Conservation (phyloP, 2,113 vertebrate species). For the Corythaeola cristata region DNA sequence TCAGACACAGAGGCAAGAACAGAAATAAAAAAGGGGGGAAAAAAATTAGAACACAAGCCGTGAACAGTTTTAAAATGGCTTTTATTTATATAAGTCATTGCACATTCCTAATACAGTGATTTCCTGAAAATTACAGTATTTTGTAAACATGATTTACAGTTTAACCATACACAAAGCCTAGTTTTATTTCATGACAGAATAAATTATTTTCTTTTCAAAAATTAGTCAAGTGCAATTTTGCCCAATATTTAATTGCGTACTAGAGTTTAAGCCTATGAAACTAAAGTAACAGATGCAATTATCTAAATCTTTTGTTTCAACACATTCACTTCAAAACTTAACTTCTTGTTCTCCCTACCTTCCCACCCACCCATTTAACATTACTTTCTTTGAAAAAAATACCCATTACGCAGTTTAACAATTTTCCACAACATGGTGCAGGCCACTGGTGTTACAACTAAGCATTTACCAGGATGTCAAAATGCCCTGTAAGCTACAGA, state of each 20-base stretch:
- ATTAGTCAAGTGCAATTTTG: constrained; percentile 86
- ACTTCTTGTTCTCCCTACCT: constrained; percentile 46
- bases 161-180: constrained; percentile 81
- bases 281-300: constrained; percentile 78
- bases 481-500: constrained; percentile 64
- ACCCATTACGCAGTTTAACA: constrained; percentile 75
- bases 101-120: constrained; percentile 88
- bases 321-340: constrained; percentile 76
- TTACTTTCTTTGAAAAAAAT: constrained; percentile 72
- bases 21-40: constrained; percentile 84
- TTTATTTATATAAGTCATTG: constrained; percentile 88
- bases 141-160: constrained; percentile 83
- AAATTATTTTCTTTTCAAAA: constrained; percentile 83
- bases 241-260: constrained; percentile 71
- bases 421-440: constrained; percentile 76
- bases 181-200: constrained; percentile 81
- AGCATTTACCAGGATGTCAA: constrained; percentile 73
- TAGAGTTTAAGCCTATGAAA: constrained; percentile 77
- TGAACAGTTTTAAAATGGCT: constrained; percentile 85
- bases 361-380: constrained; percentile 60
- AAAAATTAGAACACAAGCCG: constrained; percentile 86
- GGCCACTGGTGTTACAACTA: constrained; percentile 74
- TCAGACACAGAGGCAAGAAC: constrained; percentile 84
- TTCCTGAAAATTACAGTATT: constrained; percentile 85
- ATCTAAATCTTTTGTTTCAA: constrained; percentile 71